Percentiles rank a stretch among this genome's conserved stretches.
Evolutionary conservation across 1,140 invertebrate genomes (phyloP).

Genomic region (Medauroidea extradentata): DNA sequence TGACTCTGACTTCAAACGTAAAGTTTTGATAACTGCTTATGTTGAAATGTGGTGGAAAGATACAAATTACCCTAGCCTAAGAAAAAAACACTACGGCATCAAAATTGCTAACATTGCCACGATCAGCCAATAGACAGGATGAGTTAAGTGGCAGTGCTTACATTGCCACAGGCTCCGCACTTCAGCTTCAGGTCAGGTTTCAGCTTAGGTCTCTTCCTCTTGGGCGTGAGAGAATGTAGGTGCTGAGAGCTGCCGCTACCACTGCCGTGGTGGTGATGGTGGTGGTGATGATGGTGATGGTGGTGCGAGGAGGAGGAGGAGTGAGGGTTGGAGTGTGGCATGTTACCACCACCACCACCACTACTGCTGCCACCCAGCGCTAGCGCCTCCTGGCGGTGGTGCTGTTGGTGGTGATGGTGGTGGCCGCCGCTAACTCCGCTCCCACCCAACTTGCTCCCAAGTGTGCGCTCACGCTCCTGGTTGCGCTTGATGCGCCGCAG

Average conservation of each 20-base stretch:
- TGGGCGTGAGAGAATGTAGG: slow-evolving; percentile 44
- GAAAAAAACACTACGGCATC: too few relatives aligned
- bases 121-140: too few relatives aligned
- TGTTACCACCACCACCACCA: slow-evolving; percentile 5
- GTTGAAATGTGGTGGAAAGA: too few relatives aligned
- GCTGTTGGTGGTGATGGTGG: neutral
- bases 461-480: slow-evolving; percentile 76
- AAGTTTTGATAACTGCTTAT: too few relatives aligned
- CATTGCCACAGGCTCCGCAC: slow-evolving; percentile 95
- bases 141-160: too few relatives aligned
- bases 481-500: slow-evolving; percentile 88
- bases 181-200: slow-evolving; percentile 86
- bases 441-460: slow-evolving; percentile 40
- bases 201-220: slow-evolving; percentile 73
- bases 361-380: neutral
- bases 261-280: slow-evolving; percentile 30
- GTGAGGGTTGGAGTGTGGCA: neutral
- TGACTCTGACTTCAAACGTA: too few relatives aligned
- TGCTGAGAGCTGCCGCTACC: neutral
- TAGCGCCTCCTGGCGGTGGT: slow-evolving; percentile 29
- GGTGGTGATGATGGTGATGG: slow-evolving; percentile 23
- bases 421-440: slow-evolving; percentile 14
- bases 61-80: too few relatives aligned
- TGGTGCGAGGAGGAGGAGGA: neutral
- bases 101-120: too few relatives aligned